phyloP scores from a whole-genome alignment of 2,888 invertebrate species.

The Agrotis exclamationis region DNA sequence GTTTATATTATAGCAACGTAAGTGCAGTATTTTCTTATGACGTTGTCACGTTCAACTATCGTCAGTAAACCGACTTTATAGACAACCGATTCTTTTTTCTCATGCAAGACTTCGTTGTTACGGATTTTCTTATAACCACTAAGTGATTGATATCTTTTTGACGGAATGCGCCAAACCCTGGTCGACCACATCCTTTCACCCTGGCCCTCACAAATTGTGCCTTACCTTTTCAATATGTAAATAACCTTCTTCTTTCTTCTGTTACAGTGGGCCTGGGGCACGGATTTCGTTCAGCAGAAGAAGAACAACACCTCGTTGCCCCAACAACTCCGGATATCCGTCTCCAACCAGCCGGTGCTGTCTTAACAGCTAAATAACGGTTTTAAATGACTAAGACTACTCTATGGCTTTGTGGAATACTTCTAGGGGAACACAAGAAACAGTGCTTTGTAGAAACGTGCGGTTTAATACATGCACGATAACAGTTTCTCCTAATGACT shows the following conservation, averaged over 20 bases:
- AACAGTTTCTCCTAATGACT: too few relatives aligned
- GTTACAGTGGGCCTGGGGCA: conserved; percentile 83
- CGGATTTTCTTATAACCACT: too few relatives aligned
- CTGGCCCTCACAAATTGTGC: neutral
- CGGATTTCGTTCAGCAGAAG: conserved; percentile 78
- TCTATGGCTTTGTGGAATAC: conserved; percentile 7
- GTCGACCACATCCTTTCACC: too few relatives aligned
- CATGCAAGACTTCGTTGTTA: too few relatives aligned
- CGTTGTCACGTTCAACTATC: too few relatives aligned
- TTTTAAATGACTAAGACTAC: conserved; percentile 50
- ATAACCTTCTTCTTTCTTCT: conserved; percentile 28
- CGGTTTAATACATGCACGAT: too few relatives aligned
- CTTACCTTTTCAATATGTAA: neutral
- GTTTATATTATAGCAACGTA: too few relatives aligned
- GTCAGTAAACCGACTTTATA: too few relatives aligned
- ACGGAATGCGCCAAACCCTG: too few relatives aligned
- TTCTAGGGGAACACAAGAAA: conserved; percentile 3
- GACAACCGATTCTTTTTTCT: too few relatives aligned
- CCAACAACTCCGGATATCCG: conserved; percentile 74
- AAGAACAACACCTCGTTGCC: conserved; percentile 73
- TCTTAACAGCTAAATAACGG: conserved; percentile 23
- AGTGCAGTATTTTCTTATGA: too few relatives aligned
- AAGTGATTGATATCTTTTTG: too few relatives aligned
- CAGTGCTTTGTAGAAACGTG: conserved; percentile 7
- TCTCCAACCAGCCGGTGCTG: conserved; percentile 46